Base-by-base conservation (phyloP, 2,888 invertebrate species). In the Notodonta ziczac region DNA sequence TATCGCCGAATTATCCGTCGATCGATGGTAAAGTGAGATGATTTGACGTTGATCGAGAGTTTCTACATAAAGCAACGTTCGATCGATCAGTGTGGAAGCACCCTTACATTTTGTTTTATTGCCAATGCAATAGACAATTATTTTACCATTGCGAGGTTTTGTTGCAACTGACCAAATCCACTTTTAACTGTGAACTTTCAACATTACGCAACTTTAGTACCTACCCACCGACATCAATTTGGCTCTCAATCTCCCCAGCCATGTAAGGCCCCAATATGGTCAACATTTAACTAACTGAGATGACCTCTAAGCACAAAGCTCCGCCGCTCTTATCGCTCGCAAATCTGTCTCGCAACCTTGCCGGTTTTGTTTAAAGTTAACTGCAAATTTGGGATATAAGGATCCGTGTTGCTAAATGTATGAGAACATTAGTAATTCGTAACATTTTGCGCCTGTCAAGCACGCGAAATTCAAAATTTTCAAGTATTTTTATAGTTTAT, bases 321-420 rank as follows among this genome's bases (percentile, higher is more conserved):
- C 10, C 1, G n/a, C 46, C 56, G 54, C 55, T 60, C 56, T 63
- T 60, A 69, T 72, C 69, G 59, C 14, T 52, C 16, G 66, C 59
- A 56, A 62, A 69, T 72, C 69, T 62, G 56, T 57, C 56, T 32
- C 60, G 14, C n/a, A 64, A 42, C 61, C 69, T 68, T 55, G 69
- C 60, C 59, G 67, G 58, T 40, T 35, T 44, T 54, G 57, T 64
- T 40, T 55, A n/a, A 24, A 40, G 55, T 32, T 46, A n/a, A 46
- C 51, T 51, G 0, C 32, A 51, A 9, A 51, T 51, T 24, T 51
- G 51, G 51, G 5, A 0, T 46, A 9, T 35, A 35, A 42, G 42
- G 42, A 46, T 44, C 12, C 12, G 12, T n/a, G 46, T 46, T 13
- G 46, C 46, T 42, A 10, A 42, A 42, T n/a, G 10, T 44, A 44